phyloP scores from a whole-genome alignment of 2,888 invertebrate genomes.

The Ennomos erosarius region DNA sequence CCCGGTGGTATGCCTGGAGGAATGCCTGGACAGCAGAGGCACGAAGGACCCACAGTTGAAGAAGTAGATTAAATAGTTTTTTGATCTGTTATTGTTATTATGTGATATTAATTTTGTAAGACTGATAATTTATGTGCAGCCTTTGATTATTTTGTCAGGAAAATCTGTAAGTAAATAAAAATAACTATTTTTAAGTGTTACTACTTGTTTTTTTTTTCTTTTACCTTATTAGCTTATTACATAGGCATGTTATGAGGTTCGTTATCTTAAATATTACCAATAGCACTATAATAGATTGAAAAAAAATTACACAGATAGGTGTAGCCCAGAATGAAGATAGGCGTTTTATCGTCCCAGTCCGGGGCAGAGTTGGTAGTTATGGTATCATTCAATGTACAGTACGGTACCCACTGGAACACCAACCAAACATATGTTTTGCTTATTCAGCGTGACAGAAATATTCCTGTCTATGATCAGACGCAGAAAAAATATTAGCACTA shows the following conservation, averaged over 20 bases:
- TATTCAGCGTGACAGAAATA: too few species aligned
- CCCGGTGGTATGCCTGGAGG: constrained; percentile 40
- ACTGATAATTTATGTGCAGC: constrained; percentile 40
- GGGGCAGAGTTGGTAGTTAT: too few species aligned
- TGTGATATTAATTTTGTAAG: constrained; percentile 38
- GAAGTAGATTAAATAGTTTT: constrained; percentile 59
- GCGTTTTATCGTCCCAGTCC: too few species aligned
- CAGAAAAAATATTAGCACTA: too few species aligned
- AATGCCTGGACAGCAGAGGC: constrained; percentile 35
- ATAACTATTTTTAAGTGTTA: constrained; percentile 6
- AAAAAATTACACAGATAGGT: too few species aligned
- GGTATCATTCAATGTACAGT: too few species aligned
- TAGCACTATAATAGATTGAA: too few species aligned
- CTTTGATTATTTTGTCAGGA: constrained; percentile 36
- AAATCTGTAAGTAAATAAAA: constrained; percentile 19
- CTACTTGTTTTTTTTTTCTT: background rate
- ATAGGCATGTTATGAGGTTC: background rate
- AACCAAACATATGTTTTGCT: too few species aligned
- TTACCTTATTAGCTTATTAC: background rate
- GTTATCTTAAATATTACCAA: too few species aligned
- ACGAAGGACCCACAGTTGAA: constrained; percentile 61
- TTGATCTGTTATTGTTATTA: constrained; percentile 24
- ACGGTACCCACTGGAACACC: too few species aligned
- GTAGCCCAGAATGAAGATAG: too few species aligned
- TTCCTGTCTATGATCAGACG: too few species aligned